Evolutionary conservation across 2,113 vertebrate species (phyloP).

Genomic region (Scophthalmus maximus): DNA sequence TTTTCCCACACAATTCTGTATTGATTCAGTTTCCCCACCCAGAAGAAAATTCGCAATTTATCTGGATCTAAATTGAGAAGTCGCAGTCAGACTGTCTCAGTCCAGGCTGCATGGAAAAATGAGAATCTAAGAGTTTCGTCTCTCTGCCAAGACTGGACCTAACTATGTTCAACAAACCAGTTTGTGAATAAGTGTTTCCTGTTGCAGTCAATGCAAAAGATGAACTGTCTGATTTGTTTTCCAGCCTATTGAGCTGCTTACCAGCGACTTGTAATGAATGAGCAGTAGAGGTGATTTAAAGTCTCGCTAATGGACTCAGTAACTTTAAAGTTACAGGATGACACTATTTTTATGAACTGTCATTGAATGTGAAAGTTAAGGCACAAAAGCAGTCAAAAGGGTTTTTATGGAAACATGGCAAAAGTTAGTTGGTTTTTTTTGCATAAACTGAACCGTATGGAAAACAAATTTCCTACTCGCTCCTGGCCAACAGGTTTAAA

Average conservation of each 20-base stretch:
- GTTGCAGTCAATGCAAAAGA: background rate
- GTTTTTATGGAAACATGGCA: too few relatives aligned
- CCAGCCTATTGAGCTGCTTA: background rate
- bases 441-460: background rate
- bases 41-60: too few relatives aligned
- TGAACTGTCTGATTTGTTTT: background rate
- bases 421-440: background rate
- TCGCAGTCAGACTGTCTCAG: background rate
- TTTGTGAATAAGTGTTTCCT: background rate
- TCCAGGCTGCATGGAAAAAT: background rate
- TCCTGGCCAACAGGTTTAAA: background rate
- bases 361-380: background rate
- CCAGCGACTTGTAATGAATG: background rate
- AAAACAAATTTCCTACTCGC: constrained; percentile 2
- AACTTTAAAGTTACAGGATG: background rate
- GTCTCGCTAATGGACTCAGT: background rate
- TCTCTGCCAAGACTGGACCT: background rate
- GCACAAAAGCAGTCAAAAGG: background rate
- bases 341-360: background rate
- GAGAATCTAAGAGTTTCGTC: background rate
- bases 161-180: background rate
- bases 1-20: too few relatives aligned
- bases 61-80: background rate
- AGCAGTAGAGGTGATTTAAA: background rate
- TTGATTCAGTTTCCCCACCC: background rate